Base-by-base conservation (phyloP, 1,140 invertebrate species). In the Trichonephila clavata region DNA sequence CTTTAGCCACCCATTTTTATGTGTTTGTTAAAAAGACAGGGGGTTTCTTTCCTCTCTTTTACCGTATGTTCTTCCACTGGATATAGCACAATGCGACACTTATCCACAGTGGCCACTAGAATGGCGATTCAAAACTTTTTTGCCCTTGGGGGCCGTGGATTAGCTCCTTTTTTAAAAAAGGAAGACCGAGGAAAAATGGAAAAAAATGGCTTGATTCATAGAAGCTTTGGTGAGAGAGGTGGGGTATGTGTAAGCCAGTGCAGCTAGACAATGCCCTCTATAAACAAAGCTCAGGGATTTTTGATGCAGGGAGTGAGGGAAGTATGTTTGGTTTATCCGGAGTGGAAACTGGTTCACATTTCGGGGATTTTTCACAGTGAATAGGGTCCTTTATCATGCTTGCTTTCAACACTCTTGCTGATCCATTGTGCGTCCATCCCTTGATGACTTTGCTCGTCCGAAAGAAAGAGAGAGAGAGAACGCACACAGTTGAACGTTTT, bases 201-300 rank as follows among this genome's bases (percentile, higher is more conserved):
- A 27, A 86, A 86, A 18, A 27, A 61, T 60, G 50, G 27, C 59
- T 61, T 61, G 27, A 61, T 86, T 60, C 84, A 39, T 60, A 10
- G 60, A 13, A 13, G 50, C 50, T 50, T 50, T 50, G 50, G 50
- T 39, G 32, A 50, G 50, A 50, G 50, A 50, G 84, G 59, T 63
- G 24, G 84, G 59, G 59, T 32, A 32, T 61, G 84, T 61, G 84
- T 61, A 60, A 86, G 84, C 57, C n/a, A 83, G 43, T 20, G 39
- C 39, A 83, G 16, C 81, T 18, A 77, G 71, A 77, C 71, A 61
- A 86, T 61, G 59, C 59, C 24, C 20, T 86, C 84, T 32, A 63
- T 86, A 86, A 86, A 86, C 84, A 86, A 86, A 86, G 84, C 84
- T 86, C 24, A 61, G 84, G 59, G 84, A 86, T 86, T 86, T 86